Percentiles rank a stretch among this genome's conserved stretches.
Conservation (phyloP, 1,140 invertebrate species). For the Leptopilina boulardi region DNA sequence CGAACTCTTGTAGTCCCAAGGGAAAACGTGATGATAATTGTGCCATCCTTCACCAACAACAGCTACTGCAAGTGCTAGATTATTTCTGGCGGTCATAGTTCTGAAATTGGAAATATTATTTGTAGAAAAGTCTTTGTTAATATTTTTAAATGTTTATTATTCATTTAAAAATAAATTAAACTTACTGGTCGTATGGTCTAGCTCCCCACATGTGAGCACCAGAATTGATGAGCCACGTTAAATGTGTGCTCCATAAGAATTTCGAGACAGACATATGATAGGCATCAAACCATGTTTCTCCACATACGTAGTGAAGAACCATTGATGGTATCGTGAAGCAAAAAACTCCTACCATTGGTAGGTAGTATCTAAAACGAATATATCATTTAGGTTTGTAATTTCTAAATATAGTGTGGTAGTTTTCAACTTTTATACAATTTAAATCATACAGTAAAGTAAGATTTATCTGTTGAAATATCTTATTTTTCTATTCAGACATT, state of each 20-base stretch:
- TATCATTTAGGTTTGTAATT: no score
- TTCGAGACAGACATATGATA: slow-evolving; percentile 81
- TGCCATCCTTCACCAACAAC: slow-evolving; percentile 84
- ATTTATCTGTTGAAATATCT: no score
- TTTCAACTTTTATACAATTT: no score
- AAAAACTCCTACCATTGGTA: slow-evolving; percentile 82
- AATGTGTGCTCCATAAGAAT: slow-evolving; percentile 83
- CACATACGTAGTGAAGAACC: slow-evolving; percentile 83
- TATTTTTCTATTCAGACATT: no score
- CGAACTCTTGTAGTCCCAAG: slow-evolving; percentile 89
- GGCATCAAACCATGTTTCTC: slow-evolving; percentile 78
- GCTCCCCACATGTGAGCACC: slow-evolving; percentile 88
- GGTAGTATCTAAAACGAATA: slow-evolving; percentile 80
- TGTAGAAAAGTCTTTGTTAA: no score
- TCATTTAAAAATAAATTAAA: slow-evolving; percentile 63
- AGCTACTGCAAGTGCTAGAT: slow-evolving; percentile 65
- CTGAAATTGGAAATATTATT: slow-evolving; percentile 57
- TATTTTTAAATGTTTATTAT: no score
- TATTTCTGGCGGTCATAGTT: slow-evolving; percentile 78
- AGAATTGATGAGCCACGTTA: slow-evolving; percentile 93
- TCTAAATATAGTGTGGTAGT: no score
- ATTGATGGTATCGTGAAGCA: slow-evolving; percentile 88
- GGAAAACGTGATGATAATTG: slow-evolving; percentile 95
- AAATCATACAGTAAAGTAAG: no score
- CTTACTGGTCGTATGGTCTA: slow-evolving; percentile 79